Evolutionary conservation across 2,888 invertebrate genomes (phyloP), one percentile per base, ranked within the genome.

Genomic region (Syrista parreyssii): DNA sequence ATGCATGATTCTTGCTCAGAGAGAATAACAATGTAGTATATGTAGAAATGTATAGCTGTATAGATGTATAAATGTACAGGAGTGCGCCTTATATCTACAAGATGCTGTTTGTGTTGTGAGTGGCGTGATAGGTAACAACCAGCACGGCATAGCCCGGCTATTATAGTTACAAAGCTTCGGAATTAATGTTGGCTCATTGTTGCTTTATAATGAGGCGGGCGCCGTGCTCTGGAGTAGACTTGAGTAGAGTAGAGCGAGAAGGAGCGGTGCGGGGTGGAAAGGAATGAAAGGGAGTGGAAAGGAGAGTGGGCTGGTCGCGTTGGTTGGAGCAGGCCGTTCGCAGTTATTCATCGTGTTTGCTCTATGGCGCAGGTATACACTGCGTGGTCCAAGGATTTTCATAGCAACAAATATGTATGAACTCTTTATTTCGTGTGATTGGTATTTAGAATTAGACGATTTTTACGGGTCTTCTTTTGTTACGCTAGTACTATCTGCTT

Each of bases 121-220:
- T 30, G 12, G 71, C 71, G 71, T 71, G 71, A 71, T 71, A 33
- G 23, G 71, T 32, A 33, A 71, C 71, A 33, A 33, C 31, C 71
- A 71, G 71, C 71, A 33, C 71, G 71, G 55, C 55, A 55, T 55
- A 55, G 55, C 55, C 15, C 55, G 23, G 55, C 55, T 71, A 71
- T 71, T 71, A 71, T 33, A 31, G 71, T 33, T 71, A 71, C 71
- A 71, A 71, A 33, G 71, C 33, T 31, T 33, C 12, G 71, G 71
- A 71, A 71, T 71, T 71, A 71, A 71, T 33, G 71, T 71, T 33
- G 71, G 71, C 71, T 71, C 71, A 71, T 71, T 71, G 71, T 71
- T 71, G 71, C 31, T 33, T 33, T 33, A 71, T 71, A 71, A 71
- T 71, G 71, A 71, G 71, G 33, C 31, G 71, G 33, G 71, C 23